phyloP scores from a whole-genome alignment of 1,140 invertebrate species.

The Aphelenchoides fujianensis region DNA sequence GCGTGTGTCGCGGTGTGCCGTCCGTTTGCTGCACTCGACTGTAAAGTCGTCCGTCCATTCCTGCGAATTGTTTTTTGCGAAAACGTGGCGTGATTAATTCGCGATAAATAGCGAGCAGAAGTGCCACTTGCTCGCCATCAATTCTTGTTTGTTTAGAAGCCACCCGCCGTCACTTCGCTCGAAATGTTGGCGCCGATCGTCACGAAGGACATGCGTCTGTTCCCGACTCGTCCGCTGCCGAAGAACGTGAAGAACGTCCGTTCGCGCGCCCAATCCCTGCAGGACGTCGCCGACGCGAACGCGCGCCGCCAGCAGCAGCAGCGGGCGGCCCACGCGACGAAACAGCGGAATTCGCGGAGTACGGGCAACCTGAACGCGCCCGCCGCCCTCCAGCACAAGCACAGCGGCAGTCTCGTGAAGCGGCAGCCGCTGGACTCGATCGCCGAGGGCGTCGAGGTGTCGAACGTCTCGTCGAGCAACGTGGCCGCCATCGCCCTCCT shows the following conservation, averaged over 20 bases:
- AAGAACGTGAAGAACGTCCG: conserved; percentile 30
- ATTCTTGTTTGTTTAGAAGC: not conserved
- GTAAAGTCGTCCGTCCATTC: not conserved
- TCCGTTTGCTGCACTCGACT: not conserved
- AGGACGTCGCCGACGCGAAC: conserved; percentile 29
- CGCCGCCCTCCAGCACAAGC: not conserved
- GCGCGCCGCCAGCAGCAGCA: conserved; percentile 22
- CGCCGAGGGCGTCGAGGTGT: conserved; percentile 32
- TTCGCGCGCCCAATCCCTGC: conserved; percentile 34
- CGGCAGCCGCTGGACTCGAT: conserved; percentile 27
- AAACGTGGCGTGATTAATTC: conserved; percentile 1
- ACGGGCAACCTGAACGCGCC: conserved; percentile 25
- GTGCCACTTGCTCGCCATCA: not conserved
- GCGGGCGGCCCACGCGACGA: conserved; percentile 11
- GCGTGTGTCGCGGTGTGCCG: not conserved
- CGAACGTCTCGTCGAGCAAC: not conserved
- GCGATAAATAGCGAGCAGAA: too few species aligned
- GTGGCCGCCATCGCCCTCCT: not conserved
- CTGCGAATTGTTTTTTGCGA: not conserved
- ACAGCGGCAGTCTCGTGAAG: conserved; percentile 12
- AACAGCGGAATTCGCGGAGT: conserved; percentile 30
- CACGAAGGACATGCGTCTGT: conserved; percentile 37
- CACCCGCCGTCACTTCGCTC: not conserved
- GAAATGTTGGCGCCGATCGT: conserved; percentile 38
- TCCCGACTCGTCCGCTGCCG: conserved; percentile 26